A percentile compares a stretch with the other conserved stretches of the same genome.
Conservation (phyloP, 2,888 invertebrate species). For the Dynastes maya region DNA sequence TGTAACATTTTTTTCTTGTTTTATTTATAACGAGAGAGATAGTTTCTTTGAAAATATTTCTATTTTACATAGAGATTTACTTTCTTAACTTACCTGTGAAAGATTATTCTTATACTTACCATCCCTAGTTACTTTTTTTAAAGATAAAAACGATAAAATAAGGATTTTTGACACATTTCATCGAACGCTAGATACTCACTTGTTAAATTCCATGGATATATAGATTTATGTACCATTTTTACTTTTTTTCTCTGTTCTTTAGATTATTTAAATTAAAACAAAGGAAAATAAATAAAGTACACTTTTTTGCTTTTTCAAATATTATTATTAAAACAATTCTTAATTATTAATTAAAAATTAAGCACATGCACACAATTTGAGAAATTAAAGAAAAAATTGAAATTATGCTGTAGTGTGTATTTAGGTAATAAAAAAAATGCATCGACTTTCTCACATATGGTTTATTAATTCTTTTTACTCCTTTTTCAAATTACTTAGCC, state of each 20-base stretch:
- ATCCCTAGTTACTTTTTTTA: too few relatives aligned
- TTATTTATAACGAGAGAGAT: too few relatives aligned
- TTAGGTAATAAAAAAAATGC: constrained; percentile 44
- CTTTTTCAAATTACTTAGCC: constrained; percentile 49
- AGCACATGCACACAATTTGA: constrained; percentile 17
- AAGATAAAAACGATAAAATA: too few relatives aligned
- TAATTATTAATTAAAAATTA: constrained; percentile 3
- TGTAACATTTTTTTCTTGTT: too few relatives aligned
- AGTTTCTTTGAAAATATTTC: too few relatives aligned
- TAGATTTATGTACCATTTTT: not conserved
- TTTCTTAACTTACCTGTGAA: too few relatives aligned
- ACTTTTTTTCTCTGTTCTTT: not conserved
- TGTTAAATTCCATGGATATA: not conserved
- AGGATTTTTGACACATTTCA: too few relatives aligned
- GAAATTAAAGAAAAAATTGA: not conserved
- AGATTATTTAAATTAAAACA: too few relatives aligned
- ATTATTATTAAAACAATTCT: constrained; percentile 27
- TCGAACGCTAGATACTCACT: too few relatives aligned
- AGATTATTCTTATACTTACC: too few relatives aligned
- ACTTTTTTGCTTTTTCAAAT: constrained; percentile 1
- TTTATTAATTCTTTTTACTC: constrained; percentile 50
- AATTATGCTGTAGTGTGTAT: not conserved
- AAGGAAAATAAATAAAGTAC: not conserved
- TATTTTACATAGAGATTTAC: too few relatives aligned
- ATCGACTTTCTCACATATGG: constrained; percentile 52